Base-by-base conservation (phyloP, 2,888 invertebrate species). In the Bimastos eiseni region DNA sequence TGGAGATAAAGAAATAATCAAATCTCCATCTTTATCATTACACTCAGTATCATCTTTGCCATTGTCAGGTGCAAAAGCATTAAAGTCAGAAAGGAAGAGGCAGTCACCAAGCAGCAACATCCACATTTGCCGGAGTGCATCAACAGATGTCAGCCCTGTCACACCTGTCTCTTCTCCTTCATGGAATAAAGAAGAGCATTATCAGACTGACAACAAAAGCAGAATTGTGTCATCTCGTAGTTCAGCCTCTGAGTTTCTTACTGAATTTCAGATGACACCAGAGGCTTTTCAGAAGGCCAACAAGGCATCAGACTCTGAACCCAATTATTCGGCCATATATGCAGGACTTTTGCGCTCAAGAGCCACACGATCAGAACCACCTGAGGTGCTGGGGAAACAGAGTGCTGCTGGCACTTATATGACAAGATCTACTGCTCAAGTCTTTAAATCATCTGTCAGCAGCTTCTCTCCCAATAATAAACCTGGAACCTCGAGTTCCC, bases 191-290 rank as follows among this genome's bases (percentile, higher is more conserved):
- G 36, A 86, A 21, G 19, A 36, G 24, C 36, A 21, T n/a, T 37
- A 24, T 19, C 34, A 37, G n/a, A 34, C 36, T 24, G 86, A 34
- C 11, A 30, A 36, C 36, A 5, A 37, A 37, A 86, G 19, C 34
- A 37, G 36, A 37, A 37, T 36, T 86, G 86, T 33, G 34, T 8
- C 86, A 24, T 34, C 86, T 21, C 86, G 21, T 86, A 86, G 19
- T 86, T 86, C 86, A 36, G 86, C 86, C 36, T 86, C 86, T 33
- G 86, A 86, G 86, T 86, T 86, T 37, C 36, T 86, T 86, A 36
- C 86, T 37, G 86, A 86, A 19, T 70, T 70, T 86, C 5, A 1
- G 86, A 86, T 34, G 24, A 86, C n/a, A 34, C 86, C 36, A 36
- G 36, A 37, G 2, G 70, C 30, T 70, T 70, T n/a, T 30, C 70